Evolutionary conservation across 1,140 invertebrate genomes (phyloP), one percentile per base, ranked within the genome.

Genomic region (Calliphora vicina): DNA sequence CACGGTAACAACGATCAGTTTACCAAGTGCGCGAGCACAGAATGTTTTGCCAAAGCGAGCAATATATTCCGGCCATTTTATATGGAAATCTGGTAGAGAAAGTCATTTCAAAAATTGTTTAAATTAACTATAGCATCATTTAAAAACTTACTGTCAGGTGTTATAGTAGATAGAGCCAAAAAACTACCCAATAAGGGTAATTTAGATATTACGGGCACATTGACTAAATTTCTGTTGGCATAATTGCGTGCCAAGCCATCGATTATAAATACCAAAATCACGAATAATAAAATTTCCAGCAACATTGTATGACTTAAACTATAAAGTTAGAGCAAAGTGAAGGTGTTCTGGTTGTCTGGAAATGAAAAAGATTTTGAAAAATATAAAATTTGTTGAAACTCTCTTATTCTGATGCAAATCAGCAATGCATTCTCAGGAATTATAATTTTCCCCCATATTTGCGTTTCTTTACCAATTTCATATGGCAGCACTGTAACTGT

Each of bases 1-100:
- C n/a, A 80, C 88, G 73, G 88, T 88, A 10, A 89, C 82, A 20
- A 90, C 61, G 15, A 87, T 80, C 9, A 87, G 82, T 13, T 82
- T 13, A 0, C 93, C 25, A 93, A 88, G 42, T 93, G 90, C 81
- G 92, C 94, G 67, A 89, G 92, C 73, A 91, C 91, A 50, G 94
- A 91, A 95, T 93, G 95, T 67, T 92, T 92, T 84, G 91, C 90
- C 20, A 67, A 84, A 88, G 2, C 85, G 86, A 72, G 72, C 5
- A 17, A 87, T 84, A 82, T 86, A 88, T 42, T 87, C 87, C 2
- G 80, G 81, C 29, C 89, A 88, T 57, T 88, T 88, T 23, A 84
- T 84, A 23, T 88, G 85, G 1, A 89, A 81, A 84, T 88, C 87
- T 88, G 35, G 6, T 26, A 23, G 23, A 50, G 20, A 74, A 82